Evolutionary conservation across 2,797 vertebrate genomes (phyloP).

Genomic region (Propithecus deckenii): DNA sequence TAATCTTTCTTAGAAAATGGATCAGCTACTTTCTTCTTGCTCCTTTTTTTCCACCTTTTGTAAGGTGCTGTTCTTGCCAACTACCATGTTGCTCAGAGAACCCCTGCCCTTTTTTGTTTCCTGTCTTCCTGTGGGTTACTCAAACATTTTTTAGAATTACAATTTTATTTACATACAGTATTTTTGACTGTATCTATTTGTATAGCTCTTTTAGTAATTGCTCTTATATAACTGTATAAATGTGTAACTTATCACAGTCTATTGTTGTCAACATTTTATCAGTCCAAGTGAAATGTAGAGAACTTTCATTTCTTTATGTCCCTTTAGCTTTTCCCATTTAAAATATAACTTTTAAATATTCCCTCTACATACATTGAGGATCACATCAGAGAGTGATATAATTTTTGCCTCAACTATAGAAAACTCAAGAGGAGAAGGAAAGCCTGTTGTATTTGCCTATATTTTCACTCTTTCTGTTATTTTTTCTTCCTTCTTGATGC

Average conservation of each 20-base stretch:
- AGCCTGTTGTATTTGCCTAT: background rate
- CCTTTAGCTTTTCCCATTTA: background rate
- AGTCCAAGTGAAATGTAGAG: background rate
- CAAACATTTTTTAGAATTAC: background rate
- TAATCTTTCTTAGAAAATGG: too few species aligned
- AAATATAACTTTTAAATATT: background rate
- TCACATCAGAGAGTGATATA: background rate
- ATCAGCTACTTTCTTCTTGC: too few species aligned
- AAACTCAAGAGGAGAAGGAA: background rate
- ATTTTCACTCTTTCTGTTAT: background rate
- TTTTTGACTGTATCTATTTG: background rate
- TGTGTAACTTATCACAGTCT: background rate
- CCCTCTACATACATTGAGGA: background rate
- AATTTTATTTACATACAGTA: background rate
- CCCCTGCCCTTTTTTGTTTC: too few species aligned
- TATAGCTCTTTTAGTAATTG: background rate
- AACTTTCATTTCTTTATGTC: background rate
- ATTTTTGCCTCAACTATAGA: background rate
- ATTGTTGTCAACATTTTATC: background rate
- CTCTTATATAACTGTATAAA: background rate
- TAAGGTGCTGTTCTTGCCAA: too few species aligned
- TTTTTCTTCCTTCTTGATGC: background rate
- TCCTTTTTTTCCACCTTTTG: too few species aligned
- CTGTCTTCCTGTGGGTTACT: background rate
- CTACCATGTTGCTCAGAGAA: too few species aligned